Percentiles rank a stretch among this genome's conserved stretches.
Conservation (phyloP, 2,113 vertebrate genomes). For the Montifringilla adamsi region DNA sequence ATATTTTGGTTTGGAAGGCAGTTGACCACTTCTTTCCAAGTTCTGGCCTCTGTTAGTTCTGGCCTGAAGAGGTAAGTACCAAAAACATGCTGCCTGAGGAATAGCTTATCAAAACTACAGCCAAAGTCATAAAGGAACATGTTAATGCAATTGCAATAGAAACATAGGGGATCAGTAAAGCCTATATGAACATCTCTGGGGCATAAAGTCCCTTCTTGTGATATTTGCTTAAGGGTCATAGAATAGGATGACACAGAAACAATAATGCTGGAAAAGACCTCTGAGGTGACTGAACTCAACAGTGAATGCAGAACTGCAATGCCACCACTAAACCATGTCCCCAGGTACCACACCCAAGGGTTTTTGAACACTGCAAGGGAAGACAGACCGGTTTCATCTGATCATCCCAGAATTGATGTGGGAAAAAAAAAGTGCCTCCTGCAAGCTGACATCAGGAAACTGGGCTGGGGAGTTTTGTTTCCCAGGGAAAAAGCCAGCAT, state of each 20-base stretch:
- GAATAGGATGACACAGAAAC: background rate
- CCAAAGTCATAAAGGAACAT: background rate
- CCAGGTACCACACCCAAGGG: accelerated
- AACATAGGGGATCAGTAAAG: background rate
- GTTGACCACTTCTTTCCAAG: background rate
- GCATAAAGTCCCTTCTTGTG: background rate
- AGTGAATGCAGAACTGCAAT: background rate
- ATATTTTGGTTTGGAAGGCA: background rate
- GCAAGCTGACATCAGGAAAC: background rate
- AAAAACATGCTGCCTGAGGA: background rate
- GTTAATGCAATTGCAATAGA: background rate
- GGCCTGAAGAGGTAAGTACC: background rate
- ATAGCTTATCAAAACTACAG: background rate
- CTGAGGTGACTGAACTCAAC: background rate
- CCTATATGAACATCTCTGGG: background rate
- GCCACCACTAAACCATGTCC: accelerated
- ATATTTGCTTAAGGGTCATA: background rate
- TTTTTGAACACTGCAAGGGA: background rate
- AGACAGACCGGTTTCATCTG: background rate
- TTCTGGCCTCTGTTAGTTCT: background rate
- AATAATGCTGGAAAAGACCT: background rate
- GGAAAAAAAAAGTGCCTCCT: background rate
- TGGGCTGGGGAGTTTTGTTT: too few species aligned
- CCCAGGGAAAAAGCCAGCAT: too few species aligned
- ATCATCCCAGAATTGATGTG: background rate